These are phyloP conservation scores for Microctenopoma lineatum DNA, from an alignment of 2,797 vertebrate genomes.

Conservation along the genomic window DNA sequence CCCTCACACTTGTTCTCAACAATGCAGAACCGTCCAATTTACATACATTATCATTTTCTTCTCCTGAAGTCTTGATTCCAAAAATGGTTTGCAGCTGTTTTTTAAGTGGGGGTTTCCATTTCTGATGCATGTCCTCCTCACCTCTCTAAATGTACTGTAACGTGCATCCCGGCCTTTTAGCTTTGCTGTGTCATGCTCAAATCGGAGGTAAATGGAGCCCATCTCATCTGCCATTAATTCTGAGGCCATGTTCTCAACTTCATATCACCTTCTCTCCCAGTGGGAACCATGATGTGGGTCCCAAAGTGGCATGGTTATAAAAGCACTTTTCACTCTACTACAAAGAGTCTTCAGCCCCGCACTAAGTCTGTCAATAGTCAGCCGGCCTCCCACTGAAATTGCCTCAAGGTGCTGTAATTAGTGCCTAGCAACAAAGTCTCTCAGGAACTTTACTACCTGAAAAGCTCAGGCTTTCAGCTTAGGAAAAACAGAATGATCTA, in stretches of 20 bases:
- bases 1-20: conserved; percentile 19
- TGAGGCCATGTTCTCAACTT: conserved; percentile 28
- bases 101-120: conserved; percentile 12
- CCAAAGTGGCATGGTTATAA: conserved; percentile 44
- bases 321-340: conserved; percentile 32
- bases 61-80: conserved; percentile 12
- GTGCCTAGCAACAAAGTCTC: conserved; percentile 35
- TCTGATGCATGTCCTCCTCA: conserved; percentile 20
- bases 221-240: conserved; percentile 41
- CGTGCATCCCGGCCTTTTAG: conserved; percentile 7
- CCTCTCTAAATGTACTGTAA: conserved; percentile 16
- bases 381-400: conserved; percentile 32
- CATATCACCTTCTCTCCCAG: conserved; percentile 34
- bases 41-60: conserved; percentile 14
- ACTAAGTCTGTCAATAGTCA: conserved; percentile 38
- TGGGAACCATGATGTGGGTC: conserved; percentile 44
- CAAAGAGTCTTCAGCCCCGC: conserved; percentile 32
- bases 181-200: conserved; percentile 51
- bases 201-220: conserved; percentile 39
- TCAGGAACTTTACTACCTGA: conserved; percentile 43
- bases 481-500: conserved; percentile 21
- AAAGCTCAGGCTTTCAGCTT: conserved; percentile 8
- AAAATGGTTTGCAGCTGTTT: conserved; percentile 53
- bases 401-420: conserved; percentile 45
- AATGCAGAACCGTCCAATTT: conserved; percentile 28